Base-by-base conservation (phyloP, 1,140 invertebrate species). In the Diorhabda carinulata region DNA sequence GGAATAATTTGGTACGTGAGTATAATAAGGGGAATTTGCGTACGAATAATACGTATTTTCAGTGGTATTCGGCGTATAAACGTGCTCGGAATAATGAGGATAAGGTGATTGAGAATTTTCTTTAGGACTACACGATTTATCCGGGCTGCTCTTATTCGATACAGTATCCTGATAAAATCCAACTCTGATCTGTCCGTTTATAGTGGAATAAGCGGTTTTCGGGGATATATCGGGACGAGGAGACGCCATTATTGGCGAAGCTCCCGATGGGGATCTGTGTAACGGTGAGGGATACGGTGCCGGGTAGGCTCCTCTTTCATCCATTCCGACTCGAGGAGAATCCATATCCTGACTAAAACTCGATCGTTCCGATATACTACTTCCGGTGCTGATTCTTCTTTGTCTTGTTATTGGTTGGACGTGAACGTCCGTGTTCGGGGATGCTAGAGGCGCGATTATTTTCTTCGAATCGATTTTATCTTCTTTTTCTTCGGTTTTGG, bases 121-220 rank as follows among this genome's bases (percentile, higher is more conserved):
- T 3, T 86, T 81, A 5, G 87, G 87, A 76, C 87, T 89, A 75
- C 87, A 89, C 73, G 87, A 89, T 77, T 90, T 90, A 66, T 91
- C 89, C 2, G 89, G 89, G 72, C 88, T 90, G 72, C 87, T 89
- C 81, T 89, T 89, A 2, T 87, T 87, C 61, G 87, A 88, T 41
- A 87, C 88, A 1, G 89, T 91, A 71, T 92, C 90, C 64, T 92
- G 90, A 79, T 92, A 92, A 76, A 92, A 92, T 3, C 90, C 90
- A 52, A 90, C 90, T 69, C 90, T 85, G 3, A 92, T 88, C 25
- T 90, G 87, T 2, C 89, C 90, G 79, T 90, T 90, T 25, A 90
- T 83, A 4, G 89, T 87, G 43, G 83, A 80, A 75, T 86, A 86
- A 0, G 89, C 86, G 59, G 88, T 88, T 70, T 86, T 85, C 73